Conservation (phyloP, 1,140 invertebrate species). For the Leptinotarsa undecemlineata region DNA sequence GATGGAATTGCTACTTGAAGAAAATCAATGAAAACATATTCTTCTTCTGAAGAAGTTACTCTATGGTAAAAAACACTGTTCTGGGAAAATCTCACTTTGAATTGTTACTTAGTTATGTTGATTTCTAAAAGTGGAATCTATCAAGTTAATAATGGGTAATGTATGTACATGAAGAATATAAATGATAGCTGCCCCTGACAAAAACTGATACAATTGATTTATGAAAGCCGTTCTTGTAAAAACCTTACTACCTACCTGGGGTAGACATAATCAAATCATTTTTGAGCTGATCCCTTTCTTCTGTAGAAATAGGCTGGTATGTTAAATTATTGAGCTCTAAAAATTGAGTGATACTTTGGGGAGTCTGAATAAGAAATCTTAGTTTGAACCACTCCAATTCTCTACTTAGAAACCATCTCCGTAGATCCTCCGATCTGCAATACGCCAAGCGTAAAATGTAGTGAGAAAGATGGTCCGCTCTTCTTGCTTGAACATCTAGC, state of each 20-base stretch:
- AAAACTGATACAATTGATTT: no score
- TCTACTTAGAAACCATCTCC: conserved; percentile 85
- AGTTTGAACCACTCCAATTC: conserved; percentile 91
- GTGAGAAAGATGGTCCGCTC: conserved; percentile 88
- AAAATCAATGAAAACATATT: no score
- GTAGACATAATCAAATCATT: conserved; percentile 39
- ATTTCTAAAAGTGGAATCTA: no score
- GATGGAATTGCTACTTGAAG: no score
- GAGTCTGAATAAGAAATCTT: conserved; percentile 71
- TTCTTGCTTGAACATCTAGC: conserved; percentile 66
- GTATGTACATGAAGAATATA: no score
- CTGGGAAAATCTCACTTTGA: no score
- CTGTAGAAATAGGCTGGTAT: conserved; percentile 63
- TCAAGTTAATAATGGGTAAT: no score
- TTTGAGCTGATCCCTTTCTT: conserved; percentile 64
- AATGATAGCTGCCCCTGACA: no score
- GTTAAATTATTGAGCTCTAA: conserved; percentile 68
- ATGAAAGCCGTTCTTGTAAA: neutral
- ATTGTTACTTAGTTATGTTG: no score
- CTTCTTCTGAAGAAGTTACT: no score
- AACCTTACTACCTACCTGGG: conserved; percentile 5
- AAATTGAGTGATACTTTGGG: conserved; percentile 70
- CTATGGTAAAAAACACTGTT: no score
- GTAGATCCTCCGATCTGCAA: conserved; percentile 82
- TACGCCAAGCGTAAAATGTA: conserved; percentile 91